A percentile compares a stretch with the other conserved stretches of the same genome.
Evolutionary conservation across 2,888 invertebrate species (phyloP).

Genomic region (Leucoma salicis): DNA sequence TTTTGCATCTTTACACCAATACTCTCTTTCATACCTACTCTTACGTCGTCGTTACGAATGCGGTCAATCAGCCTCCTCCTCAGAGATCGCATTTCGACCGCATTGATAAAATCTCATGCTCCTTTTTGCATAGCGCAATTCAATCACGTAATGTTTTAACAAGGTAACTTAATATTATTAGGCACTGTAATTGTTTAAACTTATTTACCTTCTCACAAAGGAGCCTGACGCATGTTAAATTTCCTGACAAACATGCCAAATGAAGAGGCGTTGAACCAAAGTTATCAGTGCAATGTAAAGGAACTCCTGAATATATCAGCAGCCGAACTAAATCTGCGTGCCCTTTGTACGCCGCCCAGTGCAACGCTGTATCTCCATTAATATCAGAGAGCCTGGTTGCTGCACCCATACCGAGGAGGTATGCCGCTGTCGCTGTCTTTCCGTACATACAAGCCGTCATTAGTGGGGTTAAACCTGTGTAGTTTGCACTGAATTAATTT

Average conservation of each 20-base stretch:
- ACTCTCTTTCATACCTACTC: too few relatives aligned
- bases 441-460: slow-evolving; percentile 98
- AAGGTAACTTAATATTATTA: too few relatives aligned
- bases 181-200: not conserved
- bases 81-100: too few relatives aligned
- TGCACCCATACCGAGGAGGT: slow-evolving; percentile 94
- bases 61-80: too few relatives aligned
- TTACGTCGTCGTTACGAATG: too few relatives aligned
- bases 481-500: too few relatives aligned
- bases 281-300: slow-evolving; percentile 94
- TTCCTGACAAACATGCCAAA: slow-evolving; percentile 93
- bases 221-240: slow-evolving; percentile 91
- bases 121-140: too few relatives aligned
- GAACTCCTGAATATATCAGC: slow-evolving; percentile 94
- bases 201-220: slow-evolving; percentile 90
- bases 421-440: slow-evolving; percentile 93
- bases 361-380: slow-evolving; percentile 95
- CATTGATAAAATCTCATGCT: too few relatives aligned
- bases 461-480: slow-evolving; percentile 88
- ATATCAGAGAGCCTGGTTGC: slow-evolving; percentile 93
- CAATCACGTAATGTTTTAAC: too few relatives aligned
- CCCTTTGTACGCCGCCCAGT: slow-evolving; percentile 97
- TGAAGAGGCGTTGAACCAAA: slow-evolving; percentile 96
- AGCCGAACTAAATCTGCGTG: slow-evolving; percentile 93
- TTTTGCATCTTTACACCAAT: too few relatives aligned